Evolutionary conservation across 2,113 vertebrate species (phyloP), one percentile per base, ranked within the genome.

Genomic region (Eupsittula cactorum): DNA sequence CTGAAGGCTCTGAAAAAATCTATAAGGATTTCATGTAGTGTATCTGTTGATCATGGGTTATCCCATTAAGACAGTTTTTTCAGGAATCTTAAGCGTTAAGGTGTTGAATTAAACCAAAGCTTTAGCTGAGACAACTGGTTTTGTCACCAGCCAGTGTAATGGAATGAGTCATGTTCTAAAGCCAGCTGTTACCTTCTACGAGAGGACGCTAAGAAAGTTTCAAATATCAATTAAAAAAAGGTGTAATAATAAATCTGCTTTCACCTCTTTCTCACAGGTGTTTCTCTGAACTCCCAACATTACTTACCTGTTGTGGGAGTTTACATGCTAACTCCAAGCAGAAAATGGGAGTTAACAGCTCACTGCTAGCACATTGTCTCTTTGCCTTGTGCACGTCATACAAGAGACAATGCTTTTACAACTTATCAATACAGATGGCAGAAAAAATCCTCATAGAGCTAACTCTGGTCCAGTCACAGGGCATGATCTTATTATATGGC

Each of bases 351-450:
- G 10, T 49, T 29, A 59, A 47, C 5, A 77, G 24, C 64, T 76
- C 84, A 4, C n/a, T 46, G 57, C 10, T 17, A 44, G 47, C 19
- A 23, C 35, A 6, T 10, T 44, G 28, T 69, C 5, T 37, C 19
- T 90, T n/a, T 55, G 28, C 44, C 24, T 82, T 0, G 0, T 69
- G 35, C 14, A 7, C 25, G 11, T 33, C 3, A 1, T 35, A 29
- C 0, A 1, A 35, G 19, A 70, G 55, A 20, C 16, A 24, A 17
- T 19, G 23, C 35, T 82, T 73, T 50, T 70, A 62, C 49, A 92
- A 4, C 33, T 39, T 33, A 65, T n/a, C 29, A 41, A 18, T 47
- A n/a, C 6, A 55, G 29, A 15, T 37, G 27, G 50, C 4, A 47
- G 6, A 44, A 44, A n/a, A 62, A 82, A 15, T 16, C 15, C 35